These are phyloP conservation scores for Polymixis flavicincta DNA, from an alignment of 2,888 invertebrate genomes.

Conservation along the genomic window DNA sequence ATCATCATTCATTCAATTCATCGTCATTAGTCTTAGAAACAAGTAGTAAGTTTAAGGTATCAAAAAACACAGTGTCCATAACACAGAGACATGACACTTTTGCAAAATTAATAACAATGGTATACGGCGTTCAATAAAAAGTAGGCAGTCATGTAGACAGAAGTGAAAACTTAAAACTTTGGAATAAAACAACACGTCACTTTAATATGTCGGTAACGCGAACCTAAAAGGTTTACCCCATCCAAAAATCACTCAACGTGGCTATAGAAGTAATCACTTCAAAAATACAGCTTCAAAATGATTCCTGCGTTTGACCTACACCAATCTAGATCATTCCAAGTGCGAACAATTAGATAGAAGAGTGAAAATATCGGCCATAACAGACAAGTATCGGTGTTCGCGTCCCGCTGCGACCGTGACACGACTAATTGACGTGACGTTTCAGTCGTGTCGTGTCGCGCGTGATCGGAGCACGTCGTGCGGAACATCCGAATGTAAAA, in stretches of 20 bases:
- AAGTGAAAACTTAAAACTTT: too few species aligned
- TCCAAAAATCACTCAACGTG: too few species aligned
- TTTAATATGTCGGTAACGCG: too few species aligned
- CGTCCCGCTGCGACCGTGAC: constrained; percentile 58
- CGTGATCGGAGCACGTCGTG: constrained; percentile 57
- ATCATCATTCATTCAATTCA: constrained; percentile 6
- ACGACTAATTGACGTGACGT: constrained; percentile 70
- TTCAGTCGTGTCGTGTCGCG: constrained; percentile 47
- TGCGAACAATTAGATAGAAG: constrained; percentile 13
- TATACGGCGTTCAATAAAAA: background rate
- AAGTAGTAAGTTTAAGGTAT: background rate
- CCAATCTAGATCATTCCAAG: constrained; percentile 5
- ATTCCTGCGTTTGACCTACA: constrained; percentile 10
- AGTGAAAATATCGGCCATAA: constrained; percentile 46
- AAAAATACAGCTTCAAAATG: background rate
- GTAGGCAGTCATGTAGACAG: too few species aligned
- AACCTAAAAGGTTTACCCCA: too few species aligned
- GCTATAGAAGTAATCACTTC: too few species aligned
- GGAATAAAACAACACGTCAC: too few species aligned
- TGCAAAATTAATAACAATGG: background rate
- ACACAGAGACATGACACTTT: background rate
- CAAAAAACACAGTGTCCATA: background rate
- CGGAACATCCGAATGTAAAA: constrained; percentile 48
- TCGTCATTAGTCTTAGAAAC: background rate
- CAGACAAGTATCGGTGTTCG: constrained; percentile 48